These are phyloP conservation scores for Porites evermanni DNA, from an alignment of 92 coral and sea anemone genomes.

Conservation along the genomic window DNA sequence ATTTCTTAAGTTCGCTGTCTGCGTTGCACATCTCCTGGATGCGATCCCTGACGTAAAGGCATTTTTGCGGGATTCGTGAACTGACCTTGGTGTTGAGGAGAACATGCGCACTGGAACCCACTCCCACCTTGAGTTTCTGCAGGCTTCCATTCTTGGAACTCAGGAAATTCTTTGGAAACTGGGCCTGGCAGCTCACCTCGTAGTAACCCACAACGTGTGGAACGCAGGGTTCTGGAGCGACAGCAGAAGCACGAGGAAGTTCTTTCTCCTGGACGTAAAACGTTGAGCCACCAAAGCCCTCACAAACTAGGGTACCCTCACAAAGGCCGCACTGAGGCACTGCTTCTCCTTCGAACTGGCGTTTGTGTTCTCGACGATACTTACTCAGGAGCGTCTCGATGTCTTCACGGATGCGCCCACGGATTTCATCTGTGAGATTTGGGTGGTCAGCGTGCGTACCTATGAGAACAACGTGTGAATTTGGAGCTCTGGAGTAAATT, in stretches of 20 bases:
- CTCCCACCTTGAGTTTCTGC: slow-evolving; percentile 83
- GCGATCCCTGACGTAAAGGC: slow-evolving; percentile 86
- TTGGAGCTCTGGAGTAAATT: slow-evolving; percentile 82
- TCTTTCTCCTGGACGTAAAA: slow-evolving; percentile 67
- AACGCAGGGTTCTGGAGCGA: slow-evolving; percentile 72
- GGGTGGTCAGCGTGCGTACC: slow-evolving; percentile 90
- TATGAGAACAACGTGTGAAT: slow-evolving; percentile 78
- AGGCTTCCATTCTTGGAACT: slow-evolving; percentile 81
- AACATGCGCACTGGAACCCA: slow-evolving; percentile 74
- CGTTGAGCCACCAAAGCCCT: slow-evolving; percentile 57
- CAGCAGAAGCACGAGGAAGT: slow-evolving; percentile 27
- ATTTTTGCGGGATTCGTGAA: slow-evolving; percentile 88
- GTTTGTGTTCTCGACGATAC: slow-evolving; percentile 81
- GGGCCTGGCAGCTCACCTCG: slow-evolving; percentile 85
- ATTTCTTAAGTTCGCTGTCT: slow-evolving; percentile 69
- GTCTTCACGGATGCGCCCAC: slow-evolving; percentile 79
- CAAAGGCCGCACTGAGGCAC: slow-evolving; percentile 84
- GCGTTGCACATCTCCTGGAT: slow-evolving; percentile 76
- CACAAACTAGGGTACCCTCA: slow-evolving; percentile 79
- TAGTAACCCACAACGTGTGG: slow-evolving; percentile 92
- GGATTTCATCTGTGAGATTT: slow-evolving; percentile 72
- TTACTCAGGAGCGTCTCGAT: slow-evolving; percentile 76
- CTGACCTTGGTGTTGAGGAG: slow-evolving; percentile 80
- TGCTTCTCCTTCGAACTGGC: slow-evolving; percentile 81
- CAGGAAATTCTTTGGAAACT: slow-evolving; percentile 71